Evolutionary conservation across 2,797 vertebrate genomes (phyloP).

Genomic region (Lepidocolaptes lacrymiger): DNA sequence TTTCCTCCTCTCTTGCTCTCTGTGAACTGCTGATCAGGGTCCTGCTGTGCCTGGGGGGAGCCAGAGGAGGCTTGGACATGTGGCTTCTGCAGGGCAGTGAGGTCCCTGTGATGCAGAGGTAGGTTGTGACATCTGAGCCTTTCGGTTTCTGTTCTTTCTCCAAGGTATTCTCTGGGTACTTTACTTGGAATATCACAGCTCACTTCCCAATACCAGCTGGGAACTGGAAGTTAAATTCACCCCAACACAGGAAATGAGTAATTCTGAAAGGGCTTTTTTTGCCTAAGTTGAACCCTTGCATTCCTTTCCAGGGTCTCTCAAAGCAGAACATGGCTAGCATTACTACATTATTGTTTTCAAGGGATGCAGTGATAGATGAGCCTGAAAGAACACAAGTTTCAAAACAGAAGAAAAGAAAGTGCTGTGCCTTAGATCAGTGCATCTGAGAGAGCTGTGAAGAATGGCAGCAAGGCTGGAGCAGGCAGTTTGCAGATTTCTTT

Average conservation of each 20-base stretch:
- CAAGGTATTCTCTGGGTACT: background rate
- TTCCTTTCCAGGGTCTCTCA: background rate
- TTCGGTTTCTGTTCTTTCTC: background rate
- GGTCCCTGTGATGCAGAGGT: fast-evolving
- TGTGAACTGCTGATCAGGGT: background rate
- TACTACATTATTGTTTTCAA: background rate
- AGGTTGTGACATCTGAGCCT: background rate
- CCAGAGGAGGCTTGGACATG: background rate
- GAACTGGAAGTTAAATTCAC: background rate
- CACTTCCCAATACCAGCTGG: background rate
- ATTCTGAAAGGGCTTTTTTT: background rate
- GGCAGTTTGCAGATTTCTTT: background rate
- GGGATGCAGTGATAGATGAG: background rate
- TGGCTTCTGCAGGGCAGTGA: background rate
- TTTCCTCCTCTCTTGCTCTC: background rate
- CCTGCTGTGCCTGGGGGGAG: background rate
- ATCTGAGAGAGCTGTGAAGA: background rate
- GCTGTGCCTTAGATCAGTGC: background rate
- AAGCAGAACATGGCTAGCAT: background rate
- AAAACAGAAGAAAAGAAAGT: background rate
- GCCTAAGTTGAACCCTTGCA: background rate
- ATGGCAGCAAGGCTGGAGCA: background rate
- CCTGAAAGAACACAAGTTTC: background rate
- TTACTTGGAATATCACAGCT: background rate
- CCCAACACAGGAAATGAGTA: fast-evolving